These are phyloP conservation scores for Myiothlypis coronata DNA, from an alignment of 2,797 vertebrate species.

Conservation along the genomic window DNA sequence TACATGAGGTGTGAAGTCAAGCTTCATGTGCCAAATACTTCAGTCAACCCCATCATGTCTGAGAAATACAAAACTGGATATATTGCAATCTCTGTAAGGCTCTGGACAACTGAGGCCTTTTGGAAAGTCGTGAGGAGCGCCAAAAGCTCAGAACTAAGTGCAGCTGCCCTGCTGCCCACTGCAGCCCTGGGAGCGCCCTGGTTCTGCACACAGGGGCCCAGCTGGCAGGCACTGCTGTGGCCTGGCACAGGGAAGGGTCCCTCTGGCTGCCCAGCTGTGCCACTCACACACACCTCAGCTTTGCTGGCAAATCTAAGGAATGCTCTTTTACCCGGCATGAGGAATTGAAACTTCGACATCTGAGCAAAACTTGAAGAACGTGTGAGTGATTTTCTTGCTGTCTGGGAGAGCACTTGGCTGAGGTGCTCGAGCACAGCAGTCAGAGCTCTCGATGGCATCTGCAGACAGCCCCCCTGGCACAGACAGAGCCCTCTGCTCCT, in stretches of 20 bases:
- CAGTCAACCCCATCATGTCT: background rate
- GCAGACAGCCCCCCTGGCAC: background rate
- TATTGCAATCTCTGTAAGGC: background rate
- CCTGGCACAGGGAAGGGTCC: background rate
- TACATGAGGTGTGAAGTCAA: background rate
- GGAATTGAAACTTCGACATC: background rate
- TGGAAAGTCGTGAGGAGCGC: background rate
- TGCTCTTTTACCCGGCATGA: background rate
- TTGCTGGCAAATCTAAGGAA: background rate
- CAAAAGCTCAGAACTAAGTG: background rate
- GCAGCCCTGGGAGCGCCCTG: background rate
- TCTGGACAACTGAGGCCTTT: background rate
- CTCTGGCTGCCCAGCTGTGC: background rate
- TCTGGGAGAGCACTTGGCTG: background rate
- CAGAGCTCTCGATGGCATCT: background rate
- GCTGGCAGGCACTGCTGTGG: background rate
- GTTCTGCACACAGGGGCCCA: background rate
- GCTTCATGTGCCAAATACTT: background rate
- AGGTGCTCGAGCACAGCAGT: background rate
- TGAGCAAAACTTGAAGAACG: background rate
- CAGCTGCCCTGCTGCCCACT: background rate
- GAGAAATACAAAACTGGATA: background rate
- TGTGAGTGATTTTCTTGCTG: background rate
- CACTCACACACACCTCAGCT: background rate
- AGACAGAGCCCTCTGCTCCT: background rate